Base-by-base conservation (phyloP, 2,113 vertebrate genomes). In the Sterrhoptilus dennistouni region DNA sequence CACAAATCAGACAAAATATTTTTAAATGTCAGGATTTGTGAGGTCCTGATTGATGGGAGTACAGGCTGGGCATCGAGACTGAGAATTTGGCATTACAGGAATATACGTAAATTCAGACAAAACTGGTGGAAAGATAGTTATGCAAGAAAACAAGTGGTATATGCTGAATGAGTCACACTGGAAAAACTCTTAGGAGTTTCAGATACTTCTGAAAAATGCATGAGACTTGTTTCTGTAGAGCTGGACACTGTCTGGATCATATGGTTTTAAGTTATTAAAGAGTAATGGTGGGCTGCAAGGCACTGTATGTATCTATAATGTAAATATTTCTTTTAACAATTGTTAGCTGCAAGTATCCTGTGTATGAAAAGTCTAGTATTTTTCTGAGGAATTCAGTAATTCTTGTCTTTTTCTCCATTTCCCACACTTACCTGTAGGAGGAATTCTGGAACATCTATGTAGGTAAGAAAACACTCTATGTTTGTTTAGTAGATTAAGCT, bases 361-460 rank as follows among this genome's bases (percentile, higher is more conserved):
- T 85, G 25, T 81, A 38, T 90, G 60, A 87, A 82, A 92, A 54
- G 15, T 47, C 24, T 60, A 31, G 7, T 74, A 35, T 81, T 83
- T 86, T 84, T 88, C 35, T 85, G 40, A 83, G 53, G 33, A 85
- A 72, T 81, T 83, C 22, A 12, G n/a, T 94, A 83, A 96, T 72
- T 54, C 28, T 40, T 29, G 68, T 31, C 44, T 56, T 59, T 19
- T 89, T 66, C 87, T 94, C 89, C 42, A 79, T 88, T 61, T 80
- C 53, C 87, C 87, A 66, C 38, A 74, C 29, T 38, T 78, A 52
- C 38, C 44, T 83, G 25, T 97, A 99, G 99, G 70, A 97, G 36
- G 98, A 98, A 94, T 99, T 99, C 97, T 99, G 99, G 99, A 98
- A 96, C 85, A 38, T 74, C 89, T 99, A 99, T 36, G 2, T 92